Percentiles rank a stretch among this genome's conserved stretches.
Conservation (phyloP, 53 echinoderm and acorn worm genomes). For the Astropecten irregularis region DNA sequence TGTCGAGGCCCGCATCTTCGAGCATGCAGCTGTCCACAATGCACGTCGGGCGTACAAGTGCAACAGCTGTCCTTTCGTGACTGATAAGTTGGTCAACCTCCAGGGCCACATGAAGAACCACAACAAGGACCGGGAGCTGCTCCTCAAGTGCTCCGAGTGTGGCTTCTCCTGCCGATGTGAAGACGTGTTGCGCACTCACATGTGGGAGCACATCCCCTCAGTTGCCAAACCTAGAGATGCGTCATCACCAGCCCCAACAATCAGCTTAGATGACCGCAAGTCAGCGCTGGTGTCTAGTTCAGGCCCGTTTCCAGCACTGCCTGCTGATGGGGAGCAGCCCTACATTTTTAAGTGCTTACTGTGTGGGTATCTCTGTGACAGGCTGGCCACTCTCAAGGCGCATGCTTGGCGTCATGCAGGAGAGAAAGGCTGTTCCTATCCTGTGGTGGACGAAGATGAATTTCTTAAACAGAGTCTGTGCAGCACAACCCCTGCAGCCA, state of each 20-base stretch:
- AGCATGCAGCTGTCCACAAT: conserved; percentile 71
- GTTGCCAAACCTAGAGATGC: background rate
- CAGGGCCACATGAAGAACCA: conserved; percentile 75
- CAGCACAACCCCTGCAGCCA: background rate
- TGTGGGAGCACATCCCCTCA: conserved; percentile 82
- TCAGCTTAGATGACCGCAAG: background rate
- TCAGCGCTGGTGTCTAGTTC: background rate
- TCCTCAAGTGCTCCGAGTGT: conserved; percentile 94
- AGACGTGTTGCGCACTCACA: conserved; percentile 73
- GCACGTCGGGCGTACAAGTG: conserved; percentile 57
- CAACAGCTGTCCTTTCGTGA: conserved; percentile 67
- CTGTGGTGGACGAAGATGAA: conserved; percentile 72
- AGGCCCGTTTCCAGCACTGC: background rate
- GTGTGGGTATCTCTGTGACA: conserved; percentile 92
- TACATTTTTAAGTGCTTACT: conserved; percentile 86
- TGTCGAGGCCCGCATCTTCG: conserved; percentile 55
- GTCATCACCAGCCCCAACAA: background rate
- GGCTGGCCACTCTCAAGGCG: conserved; percentile 88
- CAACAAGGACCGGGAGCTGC: conserved; percentile 68
- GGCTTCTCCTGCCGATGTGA: conserved; percentile 82
- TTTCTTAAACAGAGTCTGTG: conserved; percentile 16
- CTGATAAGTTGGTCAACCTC: conserved; percentile 59
- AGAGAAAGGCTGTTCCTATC: conserved; percentile 89
- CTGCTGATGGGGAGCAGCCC: conserved; percentile 11
- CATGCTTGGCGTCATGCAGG: conserved; percentile 99